Evolutionary conservation across 2,113 vertebrate genomes (phyloP).

Genomic region (Tragelaphus scriptus): DNA sequence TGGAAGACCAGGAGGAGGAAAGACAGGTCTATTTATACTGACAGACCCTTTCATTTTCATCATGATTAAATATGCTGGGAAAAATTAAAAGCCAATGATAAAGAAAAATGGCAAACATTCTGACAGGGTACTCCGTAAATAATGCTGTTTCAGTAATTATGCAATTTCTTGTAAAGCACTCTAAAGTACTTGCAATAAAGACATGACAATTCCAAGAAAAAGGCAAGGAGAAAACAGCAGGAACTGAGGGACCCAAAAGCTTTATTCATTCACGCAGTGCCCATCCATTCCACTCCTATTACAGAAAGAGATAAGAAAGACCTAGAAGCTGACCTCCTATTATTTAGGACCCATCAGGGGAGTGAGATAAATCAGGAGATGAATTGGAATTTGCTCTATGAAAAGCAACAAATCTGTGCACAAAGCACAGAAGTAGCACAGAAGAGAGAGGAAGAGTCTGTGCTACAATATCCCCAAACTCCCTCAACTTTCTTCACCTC

Average conservation of each 20-base stretch:
- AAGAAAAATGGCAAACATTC: not conserved
- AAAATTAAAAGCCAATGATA: not conserved
- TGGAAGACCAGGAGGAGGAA: fast-evolving
- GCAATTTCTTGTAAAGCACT: not conserved
- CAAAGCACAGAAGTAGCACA: not conserved
- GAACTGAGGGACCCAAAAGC: not conserved
- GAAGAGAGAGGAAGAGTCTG: not conserved
- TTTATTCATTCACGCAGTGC: not conserved
- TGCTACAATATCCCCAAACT: not conserved
- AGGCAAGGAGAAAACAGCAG: not conserved
- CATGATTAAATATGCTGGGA: not conserved
- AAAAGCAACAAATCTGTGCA: not conserved
- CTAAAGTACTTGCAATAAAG: not conserved
- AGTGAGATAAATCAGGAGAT: not conserved
- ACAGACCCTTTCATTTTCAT: not conserved
- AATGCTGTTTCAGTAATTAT: not conserved
- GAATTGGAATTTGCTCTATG: not conserved
- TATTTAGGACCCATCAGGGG: not conserved
- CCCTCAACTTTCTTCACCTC: not conserved
- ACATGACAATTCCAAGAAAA: not conserved
- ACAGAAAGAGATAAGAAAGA: not conserved
- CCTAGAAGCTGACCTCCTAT: not conserved
- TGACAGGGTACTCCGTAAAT: not conserved
- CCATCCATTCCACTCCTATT: not conserved
- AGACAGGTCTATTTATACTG: not conserved